Evolutionary conservation across 2,888 invertebrate genomes (phyloP).

Genomic region (Mayetiola destructor): DNA sequence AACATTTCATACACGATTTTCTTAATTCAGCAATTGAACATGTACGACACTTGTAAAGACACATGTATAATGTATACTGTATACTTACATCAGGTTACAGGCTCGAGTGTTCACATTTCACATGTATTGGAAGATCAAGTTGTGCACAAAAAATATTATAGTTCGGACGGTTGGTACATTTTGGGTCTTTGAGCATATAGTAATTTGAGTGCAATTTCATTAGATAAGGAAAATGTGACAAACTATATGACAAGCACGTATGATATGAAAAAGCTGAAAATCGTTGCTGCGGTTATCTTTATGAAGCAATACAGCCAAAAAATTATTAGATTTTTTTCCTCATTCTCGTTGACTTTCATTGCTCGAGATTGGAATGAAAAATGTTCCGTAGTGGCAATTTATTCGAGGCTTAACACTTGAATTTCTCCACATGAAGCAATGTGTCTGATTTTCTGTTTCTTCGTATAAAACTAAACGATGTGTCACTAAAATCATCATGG

Average conservation of each 20-base stretch:
- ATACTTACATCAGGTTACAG: not conserved
- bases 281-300: conserved; percentile 4
- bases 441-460: not conserved
- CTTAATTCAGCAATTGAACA: not conserved
- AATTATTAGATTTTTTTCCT: not conserved
- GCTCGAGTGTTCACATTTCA: too few relatives aligned
- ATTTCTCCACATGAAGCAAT: not conserved
- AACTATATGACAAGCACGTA: conserved; percentile 14
- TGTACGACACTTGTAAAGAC: not conserved
- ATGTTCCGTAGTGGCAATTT: not conserved
- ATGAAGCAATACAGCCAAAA: not conserved
- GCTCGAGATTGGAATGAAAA: not conserved
- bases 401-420: conserved; percentile 1
- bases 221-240: conserved; percentile 8
- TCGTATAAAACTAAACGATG: not conserved
- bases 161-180: not conserved
- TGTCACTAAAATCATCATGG: too few relatives aligned
- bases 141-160: not conserved
- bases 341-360: not conserved
- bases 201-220: conserved; percentile 1
- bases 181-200: not conserved
- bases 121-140: not conserved
- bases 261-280: not conserved
- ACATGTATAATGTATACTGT: not conserved
- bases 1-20: not conserved